Base-by-base conservation (phyloP, 2,888 invertebrate genomes). In the Agrenia bidenticulata region DNA sequence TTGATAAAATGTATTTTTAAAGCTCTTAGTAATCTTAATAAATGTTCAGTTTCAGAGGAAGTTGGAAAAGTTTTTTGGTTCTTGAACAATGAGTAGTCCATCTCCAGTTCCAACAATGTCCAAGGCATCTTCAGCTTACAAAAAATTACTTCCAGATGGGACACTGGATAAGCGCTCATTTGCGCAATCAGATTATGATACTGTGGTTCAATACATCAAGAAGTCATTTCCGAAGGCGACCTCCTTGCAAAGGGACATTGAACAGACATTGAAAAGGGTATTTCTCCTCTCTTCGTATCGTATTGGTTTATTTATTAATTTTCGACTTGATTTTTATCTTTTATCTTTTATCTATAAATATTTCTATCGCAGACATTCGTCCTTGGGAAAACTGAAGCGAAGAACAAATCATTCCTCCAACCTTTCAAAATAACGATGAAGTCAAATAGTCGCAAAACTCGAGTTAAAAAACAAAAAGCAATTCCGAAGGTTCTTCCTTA, bases 221-320 rank as follows among this genome's bases (percentile, higher is more conserved):
- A 64, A 64, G 21, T 65, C 70, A 27, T 75, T 75, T 56, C 74
- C 75, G 1, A 72, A 69, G 27, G 65, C 73, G 1, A 51, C 60
- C 1, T 64, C 63, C 55, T 63, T 74, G 13, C 74, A 74, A 45
- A 67, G 51, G 17, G 72, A 74, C 54, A 56, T 73, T 42, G 75
- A 75, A 1, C 61, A 69, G 32, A 69, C 73, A 1, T 55, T 75
- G 42, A 75, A 75, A 73, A 56, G 75, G 59, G 75, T 74, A 65
- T 11, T 32, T 32, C 9, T 53, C 24, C 19, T 5, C 2, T 49
- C 15, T 4, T 60, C n/a, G n/a, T n/a, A n/a, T n/a, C n/a, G n/a
- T n/a, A n/a, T n/a, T n/a, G n/a, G n/a, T n/a, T n/a, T n/a, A n/a
- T n/a, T n/a, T n/a, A n/a, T n/a, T n/a, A n/a, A n/a, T n/a, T n/a